Evolutionary conservation across 2,797 vertebrate species (phyloP), one percentile per base, ranked within the genome.

Genomic region (Cebuella pygmaea): DNA sequence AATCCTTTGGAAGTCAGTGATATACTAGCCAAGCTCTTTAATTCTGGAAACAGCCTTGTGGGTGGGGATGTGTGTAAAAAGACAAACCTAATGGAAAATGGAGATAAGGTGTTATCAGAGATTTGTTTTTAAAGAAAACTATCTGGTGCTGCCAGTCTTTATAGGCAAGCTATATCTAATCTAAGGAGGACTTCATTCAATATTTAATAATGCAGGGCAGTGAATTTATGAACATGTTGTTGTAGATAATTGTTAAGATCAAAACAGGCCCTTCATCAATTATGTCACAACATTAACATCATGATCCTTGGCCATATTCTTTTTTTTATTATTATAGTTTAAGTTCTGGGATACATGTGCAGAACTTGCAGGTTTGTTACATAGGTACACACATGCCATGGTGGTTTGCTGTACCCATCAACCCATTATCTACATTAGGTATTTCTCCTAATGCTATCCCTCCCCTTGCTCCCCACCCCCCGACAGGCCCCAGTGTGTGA

Each of bases 151-250:
- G 22, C 52, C 36, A 80, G 52, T 55, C 70, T 93, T 52, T 13
- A 41, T 27, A 55, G 20, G 76, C 3, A 5, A 67, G 15, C 2
- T 14, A 0, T 33, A 11, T 36, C 36, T 19, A 12, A n/a, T 46
- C n/a, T 41, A 1, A 59, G 70, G 61, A 87, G 39, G 15, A 5
- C 26, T 79, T 74, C 9, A 44, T 85, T 17, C 44, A n/a, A 72
- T 6, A 10, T 6, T 46, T 61, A 79, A 27, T 36, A 19, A 30
- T 3, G 12, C 39, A 14, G 59, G 7, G 6, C 0, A 0, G 67
- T 24, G 27, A 20, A 41, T 75, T 82, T 83, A n/a, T 7, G 39
- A 83, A 48, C 26, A 59, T 30, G 67, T 26, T 7, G 26, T 6
- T n/a, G 4, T 7, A 20, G 55, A n/a, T 67, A 48, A 61, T 24